Conservation (phyloP, 2,797 vertebrate species). For the Varecia variegata region DNA sequence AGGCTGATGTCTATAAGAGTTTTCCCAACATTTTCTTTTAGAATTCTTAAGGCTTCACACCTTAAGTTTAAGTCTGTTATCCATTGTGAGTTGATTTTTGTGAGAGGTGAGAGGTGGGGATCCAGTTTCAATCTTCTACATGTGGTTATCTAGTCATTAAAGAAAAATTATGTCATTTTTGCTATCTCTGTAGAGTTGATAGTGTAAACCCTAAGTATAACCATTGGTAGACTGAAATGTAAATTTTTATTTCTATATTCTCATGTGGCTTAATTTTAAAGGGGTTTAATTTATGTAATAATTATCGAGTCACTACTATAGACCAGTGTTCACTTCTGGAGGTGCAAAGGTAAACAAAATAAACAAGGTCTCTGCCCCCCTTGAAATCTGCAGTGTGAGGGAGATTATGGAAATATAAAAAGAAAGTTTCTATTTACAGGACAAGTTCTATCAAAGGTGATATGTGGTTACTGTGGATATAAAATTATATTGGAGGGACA, state of each 20-base stretch:
- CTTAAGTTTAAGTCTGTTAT: no score
- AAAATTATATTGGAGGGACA: neutral
- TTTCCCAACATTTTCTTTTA: no score
- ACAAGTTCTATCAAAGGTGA: neutral
- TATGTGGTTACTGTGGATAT: neutral
- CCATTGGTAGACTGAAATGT: neutral
- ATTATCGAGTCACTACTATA: neutral
- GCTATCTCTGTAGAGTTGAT: neutral
- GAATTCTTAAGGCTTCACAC: no score
- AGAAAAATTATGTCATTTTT: slow-evolving; percentile 7
- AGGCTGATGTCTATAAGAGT: no score
- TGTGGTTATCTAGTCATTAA: neutral
- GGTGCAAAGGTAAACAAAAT: neutral
- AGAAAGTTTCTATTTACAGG: neutral
- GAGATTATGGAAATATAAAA: neutral
- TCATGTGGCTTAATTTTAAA: slow-evolving; percentile 31
- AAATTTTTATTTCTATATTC: neutral
- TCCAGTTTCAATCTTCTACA: no score
- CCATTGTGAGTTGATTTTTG: no score
- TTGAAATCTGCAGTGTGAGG: neutral
- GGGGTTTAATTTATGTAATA: neutral
- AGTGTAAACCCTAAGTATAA: neutral
- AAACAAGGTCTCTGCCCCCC: neutral
- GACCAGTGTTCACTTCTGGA: neutral
- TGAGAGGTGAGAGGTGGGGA: no score